Base-by-base conservation (phyloP, 2,113 vertebrate species). In the Dolichallabes microphthalmus region DNA sequence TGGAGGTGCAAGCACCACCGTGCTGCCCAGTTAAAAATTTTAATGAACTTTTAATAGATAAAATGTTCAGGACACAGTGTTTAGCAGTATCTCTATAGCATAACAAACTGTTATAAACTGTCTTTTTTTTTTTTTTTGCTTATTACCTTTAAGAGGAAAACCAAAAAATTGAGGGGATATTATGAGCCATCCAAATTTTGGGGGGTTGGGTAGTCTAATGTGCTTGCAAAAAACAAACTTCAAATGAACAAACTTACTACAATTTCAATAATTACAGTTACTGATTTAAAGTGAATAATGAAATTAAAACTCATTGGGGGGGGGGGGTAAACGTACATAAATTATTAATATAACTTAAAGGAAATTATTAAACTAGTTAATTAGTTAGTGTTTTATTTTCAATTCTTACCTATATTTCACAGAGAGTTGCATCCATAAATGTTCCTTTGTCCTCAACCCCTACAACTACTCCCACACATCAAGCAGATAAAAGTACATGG, bases 361-460 rank as follows among this genome's bases (percentile, higher is more conserved):
- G 60, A 82, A 82, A 89, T 90, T 74, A 89, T 90, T 39, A 50
- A 35, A 58, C 15, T 60, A 20, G 30, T 68, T 84, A 17, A 45
- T 6, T 45, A 8, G 45, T 45, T 45, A 45, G 45, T 63, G 27
- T 39, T 86, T 84, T 55, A 25, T 77, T 86, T 73, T 60, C 12
- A 57, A 12, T 58, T 22, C 19, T 53, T n/a, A 25, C 32, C 53
- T 69, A 39, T 86, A 57, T 71, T 80, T 58, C 58, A 61, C 63
- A 66, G 39, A 53, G 13, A 50, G 55, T 58, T 58, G 63, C 8
- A 71, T 27, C 12, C 17, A 60, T 12, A 55, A 52, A 83, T 68
- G 60, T 57, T 20, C 52, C 53, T 39, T 32, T 71, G 30, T 27
- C 52, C 81, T 82, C 32, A 63, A 4, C 63, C n/a, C 4, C n/a